Evolutionary conservation across 2,113 vertebrate genomes (phyloP).

Genomic region (Nycticebus coucang): DNA sequence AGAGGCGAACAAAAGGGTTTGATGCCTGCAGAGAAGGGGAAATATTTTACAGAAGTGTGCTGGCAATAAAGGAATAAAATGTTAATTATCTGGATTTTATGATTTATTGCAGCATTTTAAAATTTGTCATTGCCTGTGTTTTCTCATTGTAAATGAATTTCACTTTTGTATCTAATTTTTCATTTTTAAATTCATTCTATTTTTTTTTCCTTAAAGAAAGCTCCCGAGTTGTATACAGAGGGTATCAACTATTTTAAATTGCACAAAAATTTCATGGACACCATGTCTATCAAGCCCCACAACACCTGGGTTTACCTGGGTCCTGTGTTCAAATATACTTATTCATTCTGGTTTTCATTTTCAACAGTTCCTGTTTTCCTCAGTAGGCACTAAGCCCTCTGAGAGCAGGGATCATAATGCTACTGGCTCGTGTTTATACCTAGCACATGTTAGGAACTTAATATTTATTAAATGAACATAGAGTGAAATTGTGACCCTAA

Average conservation of each 20-base stretch:
- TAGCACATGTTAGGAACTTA: not conserved
- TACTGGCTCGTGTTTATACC: not conserved
- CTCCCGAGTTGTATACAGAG: not conserved
- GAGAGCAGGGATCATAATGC: not conserved
- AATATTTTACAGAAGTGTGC: not conserved
- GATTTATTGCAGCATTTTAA: not conserved
- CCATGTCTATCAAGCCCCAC: not conserved
- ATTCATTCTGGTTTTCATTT: not conserved
- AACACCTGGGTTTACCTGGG: not conserved
- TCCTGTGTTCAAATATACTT: not conserved
- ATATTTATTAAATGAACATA: not conserved
- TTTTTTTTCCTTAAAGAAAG: not conserved
- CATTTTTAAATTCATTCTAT: not conserved
- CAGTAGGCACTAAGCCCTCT: not conserved
- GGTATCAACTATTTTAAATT: too few species aligned
- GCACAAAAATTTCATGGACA: too few species aligned
- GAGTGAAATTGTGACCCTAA: not conserved
- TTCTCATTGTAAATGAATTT: not conserved
- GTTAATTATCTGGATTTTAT: not conserved
- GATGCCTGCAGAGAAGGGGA: not conserved
- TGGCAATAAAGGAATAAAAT: not conserved
- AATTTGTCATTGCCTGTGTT: not conserved
- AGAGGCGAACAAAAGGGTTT: not conserved
- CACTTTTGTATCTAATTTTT: not conserved
- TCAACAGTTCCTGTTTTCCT: not conserved